Base-by-base conservation (phyloP, 2,888 invertebrate species). In the Cerastis rubricosa region DNA sequence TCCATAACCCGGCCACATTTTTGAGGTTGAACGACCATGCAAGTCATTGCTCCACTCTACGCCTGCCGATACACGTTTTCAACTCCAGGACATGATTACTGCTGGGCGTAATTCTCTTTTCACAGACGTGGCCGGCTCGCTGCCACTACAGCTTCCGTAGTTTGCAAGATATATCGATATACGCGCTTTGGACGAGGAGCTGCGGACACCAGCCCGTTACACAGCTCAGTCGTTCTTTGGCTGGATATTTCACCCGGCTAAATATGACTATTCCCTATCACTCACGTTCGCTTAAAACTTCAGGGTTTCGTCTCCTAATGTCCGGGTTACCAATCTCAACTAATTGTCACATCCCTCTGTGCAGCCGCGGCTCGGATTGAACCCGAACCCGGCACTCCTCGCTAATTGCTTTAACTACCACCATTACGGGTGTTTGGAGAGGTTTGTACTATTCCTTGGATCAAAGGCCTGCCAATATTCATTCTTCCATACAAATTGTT, bases 341-440 rank as follows among this genome's bases (percentile, higher is more conserved):
- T 80, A 87, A 86, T 86, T 81, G 81, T 74, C 81, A 73, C 76
- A 77, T 84, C 69, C 64, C 76, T 83, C 57, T 63, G 86, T 64
- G 47, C 83, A 64, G 49, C 84, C 57, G 59, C 43, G 74, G 67
- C 67, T 57, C 49, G 61, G 78, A 75, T 78, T 71, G 76, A 78
- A 69, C 74, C 76, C 81, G 54, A 1, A 43, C 64, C 43, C 59
- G 29, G 70, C 49, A 63, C 69, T 54, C 68, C 25, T 4, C 73
- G 69, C 73, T 86, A 86, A 86, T 86, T 86, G 75, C 86, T 77
- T 64, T 59, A 72, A 77, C 76, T 72, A 67, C 73, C 59, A 35
- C 71, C 68, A 71, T 78, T 73, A 80, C 45, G 45, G 11, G 12
- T 74, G 57, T 71, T 78, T 71, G 47, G 29, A 54, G 69, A 66